Percentiles rank a stretch among this genome's conserved stretches.
These are phyloP conservation scores for Gnathonemus echidnorhynchus DNA, from an alignment of 2,113 vertebrate genomes.

Conservation along the genomic window DNA sequence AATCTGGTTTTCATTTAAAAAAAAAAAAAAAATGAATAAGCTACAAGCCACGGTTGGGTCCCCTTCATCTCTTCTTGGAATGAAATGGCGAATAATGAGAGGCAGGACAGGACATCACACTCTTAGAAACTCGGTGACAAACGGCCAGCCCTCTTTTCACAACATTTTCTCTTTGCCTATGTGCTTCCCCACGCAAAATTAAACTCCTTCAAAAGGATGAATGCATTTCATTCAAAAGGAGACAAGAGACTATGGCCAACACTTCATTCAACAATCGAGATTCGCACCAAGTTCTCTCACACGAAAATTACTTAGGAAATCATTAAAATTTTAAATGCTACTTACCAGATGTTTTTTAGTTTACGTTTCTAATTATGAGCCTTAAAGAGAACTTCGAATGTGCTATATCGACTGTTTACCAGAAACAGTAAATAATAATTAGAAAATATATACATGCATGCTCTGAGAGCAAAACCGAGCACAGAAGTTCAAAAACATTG, in stretches of 20 bases:
- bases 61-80: neutral
- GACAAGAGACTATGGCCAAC: conserved; percentile 35
- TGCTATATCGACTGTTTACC: neutral
- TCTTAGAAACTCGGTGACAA: conserved; percentile 38
- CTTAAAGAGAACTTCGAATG: neutral
- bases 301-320: neutral
- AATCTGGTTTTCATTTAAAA: neutral
- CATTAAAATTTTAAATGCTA: neutral
- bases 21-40: neutral
- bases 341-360: conserved; percentile 1
- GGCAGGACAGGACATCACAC: conserved; percentile 32
- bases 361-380: neutral
- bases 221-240: conserved; percentile 38
- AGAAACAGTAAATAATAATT: neutral
- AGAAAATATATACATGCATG: neutral
- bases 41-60: neutral
- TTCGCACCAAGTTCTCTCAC: neutral
- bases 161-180: conserved; percentile 34
- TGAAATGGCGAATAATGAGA: conserved; percentile 3
- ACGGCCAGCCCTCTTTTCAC: conserved; percentile 49
- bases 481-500: neutral
- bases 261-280: conserved; percentile 6
- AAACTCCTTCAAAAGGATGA: conserved; percentile 45
- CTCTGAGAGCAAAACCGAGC: neutral
- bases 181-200: conserved; percentile 50